Percentiles rank a stretch among this genome's conserved stretches.
These are phyloP conservation scores for Prionailurus bengalensis DNA, from an alignment of 2,113 vertebrate genomes.

Conservation along the genomic window DNA sequence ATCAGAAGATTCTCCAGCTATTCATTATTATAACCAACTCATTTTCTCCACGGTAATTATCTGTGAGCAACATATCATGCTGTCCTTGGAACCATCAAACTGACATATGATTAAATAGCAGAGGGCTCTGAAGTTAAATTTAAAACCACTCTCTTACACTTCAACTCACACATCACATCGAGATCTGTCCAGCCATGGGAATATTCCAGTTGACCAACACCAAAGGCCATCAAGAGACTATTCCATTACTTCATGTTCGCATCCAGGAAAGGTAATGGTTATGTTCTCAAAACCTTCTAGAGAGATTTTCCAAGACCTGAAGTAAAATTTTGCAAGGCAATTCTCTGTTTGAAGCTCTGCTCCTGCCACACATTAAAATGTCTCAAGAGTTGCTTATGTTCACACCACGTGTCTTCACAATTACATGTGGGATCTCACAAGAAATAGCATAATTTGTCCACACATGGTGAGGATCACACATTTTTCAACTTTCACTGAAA, in stretches of 20 bases:
- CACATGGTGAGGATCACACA: background rate
- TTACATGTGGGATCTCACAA: background rate
- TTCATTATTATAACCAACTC: constrained; percentile 85
- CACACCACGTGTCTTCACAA: background rate
- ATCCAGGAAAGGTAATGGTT: background rate
- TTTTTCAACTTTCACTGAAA: background rate
- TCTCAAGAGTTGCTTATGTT: background rate
- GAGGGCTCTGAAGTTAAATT: constrained; percentile 86
- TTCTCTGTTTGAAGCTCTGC: background rate
- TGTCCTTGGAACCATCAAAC: constrained; percentile 89
- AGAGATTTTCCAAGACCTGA: constrained; percentile 11
- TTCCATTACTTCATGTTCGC: background rate
- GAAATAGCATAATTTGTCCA: background rate
- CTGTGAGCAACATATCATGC: constrained; percentile 86
- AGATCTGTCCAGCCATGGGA: constrained; percentile 77
- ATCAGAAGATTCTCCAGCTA: constrained; percentile 86
- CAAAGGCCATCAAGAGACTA: constrained; percentile 2
- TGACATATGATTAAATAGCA: constrained; percentile 89
- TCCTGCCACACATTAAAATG: background rate
- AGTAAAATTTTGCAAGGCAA: constrained; percentile 14
- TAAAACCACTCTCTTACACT: constrained; percentile 86
- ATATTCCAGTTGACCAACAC: constrained; percentile 59
- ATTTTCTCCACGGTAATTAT: constrained; percentile 88
- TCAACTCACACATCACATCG: constrained; percentile 82
- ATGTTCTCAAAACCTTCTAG: constrained; percentile 1